A percentile compares a stretch with the other conserved stretches of the same genome.
Conservation (phyloP, 2,888 invertebrate genomes). For the Chymomyza amoena region DNA sequence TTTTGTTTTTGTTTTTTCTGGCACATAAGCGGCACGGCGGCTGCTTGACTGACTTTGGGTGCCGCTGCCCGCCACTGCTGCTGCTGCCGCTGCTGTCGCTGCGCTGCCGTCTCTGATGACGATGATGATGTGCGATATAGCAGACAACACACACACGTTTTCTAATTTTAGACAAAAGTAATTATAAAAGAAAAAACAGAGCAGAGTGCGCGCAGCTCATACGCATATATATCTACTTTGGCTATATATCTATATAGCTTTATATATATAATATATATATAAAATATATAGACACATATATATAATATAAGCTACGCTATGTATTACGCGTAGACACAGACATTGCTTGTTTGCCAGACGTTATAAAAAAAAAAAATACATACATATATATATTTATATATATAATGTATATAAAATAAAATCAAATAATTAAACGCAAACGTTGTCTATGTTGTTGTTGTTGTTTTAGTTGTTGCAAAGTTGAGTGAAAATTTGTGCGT, state of each 20-base stretch:
- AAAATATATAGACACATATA: slow-evolving; percentile 21
- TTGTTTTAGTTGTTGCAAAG: slow-evolving; percentile 41
- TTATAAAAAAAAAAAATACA: slow-evolving; percentile 5
- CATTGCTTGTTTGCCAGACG: slow-evolving; percentile 62
- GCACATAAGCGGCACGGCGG: slow-evolving; percentile 50
- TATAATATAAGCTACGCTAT: slow-evolving; percentile 13
- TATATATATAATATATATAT: slow-evolving; percentile 23
- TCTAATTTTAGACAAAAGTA: slow-evolving; percentile 79
- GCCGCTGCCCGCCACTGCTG: slow-evolving; percentile 30
- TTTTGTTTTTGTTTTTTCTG: slow-evolving; percentile 45
- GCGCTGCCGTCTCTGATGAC: slow-evolving; percentile 50
- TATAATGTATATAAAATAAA: neutral
- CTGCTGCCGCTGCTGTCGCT: slow-evolving; percentile 22
- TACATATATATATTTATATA: neutral
- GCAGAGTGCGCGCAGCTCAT: slow-evolving; percentile 60
- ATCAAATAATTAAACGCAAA: slow-evolving; percentile 5
- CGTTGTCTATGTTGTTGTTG: slow-evolving; percentile 28
- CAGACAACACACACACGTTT: slow-evolving; percentile 77
- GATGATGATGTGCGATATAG: slow-evolving; percentile 69
- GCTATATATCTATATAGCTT: slow-evolving; percentile 30
- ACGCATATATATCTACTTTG: slow-evolving; percentile 12
- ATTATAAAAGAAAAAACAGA: slow-evolving; percentile 77
- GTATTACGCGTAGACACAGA: slow-evolving; percentile 56
- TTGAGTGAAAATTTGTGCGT: slow-evolving; percentile 23
- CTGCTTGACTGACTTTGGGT: slow-evolving; percentile 28